These are phyloP conservation scores for Eupithecia abbreviata DNA, from an alignment of 2,888 invertebrate species.

Conservation along the genomic window DNA sequence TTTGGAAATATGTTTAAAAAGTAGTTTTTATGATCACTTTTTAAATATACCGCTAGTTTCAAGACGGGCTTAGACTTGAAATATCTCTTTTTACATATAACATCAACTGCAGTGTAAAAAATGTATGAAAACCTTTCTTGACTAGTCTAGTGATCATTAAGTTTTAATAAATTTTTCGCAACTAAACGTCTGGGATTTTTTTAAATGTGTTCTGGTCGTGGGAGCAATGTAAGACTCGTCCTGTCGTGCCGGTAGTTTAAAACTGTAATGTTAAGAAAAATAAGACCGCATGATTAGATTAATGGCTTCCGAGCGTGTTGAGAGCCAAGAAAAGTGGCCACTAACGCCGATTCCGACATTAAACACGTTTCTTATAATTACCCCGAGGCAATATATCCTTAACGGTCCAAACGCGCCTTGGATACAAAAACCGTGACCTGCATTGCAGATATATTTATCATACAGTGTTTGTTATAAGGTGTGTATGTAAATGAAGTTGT, in stretches of 20 bases:
- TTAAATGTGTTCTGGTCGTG: no score
- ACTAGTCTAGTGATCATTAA: no score
- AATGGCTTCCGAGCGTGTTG: slow-evolving; percentile 51
- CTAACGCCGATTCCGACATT: slow-evolving; percentile 52
- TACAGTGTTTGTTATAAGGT: slow-evolving; percentile 33
- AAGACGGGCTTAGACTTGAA: no score
- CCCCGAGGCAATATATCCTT: slow-evolving; percentile 48
- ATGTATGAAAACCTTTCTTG: no score
- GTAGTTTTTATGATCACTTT: no score
- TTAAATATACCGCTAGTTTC: no score
- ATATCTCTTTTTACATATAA: no score
- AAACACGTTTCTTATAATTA: slow-evolving; percentile 60
- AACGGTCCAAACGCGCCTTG: slow-evolving; percentile 46
- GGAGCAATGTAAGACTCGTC: background rate
- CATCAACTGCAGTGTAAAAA: no score
- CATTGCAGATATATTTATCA: slow-evolving; percentile 43
- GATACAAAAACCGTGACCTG: slow-evolving; percentile 46
- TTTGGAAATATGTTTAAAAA: no score
- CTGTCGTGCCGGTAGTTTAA: slow-evolving; percentile 18
- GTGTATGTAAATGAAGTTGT: slow-evolving; percentile 39
- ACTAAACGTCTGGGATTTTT: no score
- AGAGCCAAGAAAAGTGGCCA: slow-evolving; percentile 42
- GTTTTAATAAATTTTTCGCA: no score
- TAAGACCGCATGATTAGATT: slow-evolving; percentile 48
- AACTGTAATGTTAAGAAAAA: slow-evolving; percentile 41